Conservation (phyloP, 2,888 invertebrate species). For the Periphyllus acericola region DNA sequence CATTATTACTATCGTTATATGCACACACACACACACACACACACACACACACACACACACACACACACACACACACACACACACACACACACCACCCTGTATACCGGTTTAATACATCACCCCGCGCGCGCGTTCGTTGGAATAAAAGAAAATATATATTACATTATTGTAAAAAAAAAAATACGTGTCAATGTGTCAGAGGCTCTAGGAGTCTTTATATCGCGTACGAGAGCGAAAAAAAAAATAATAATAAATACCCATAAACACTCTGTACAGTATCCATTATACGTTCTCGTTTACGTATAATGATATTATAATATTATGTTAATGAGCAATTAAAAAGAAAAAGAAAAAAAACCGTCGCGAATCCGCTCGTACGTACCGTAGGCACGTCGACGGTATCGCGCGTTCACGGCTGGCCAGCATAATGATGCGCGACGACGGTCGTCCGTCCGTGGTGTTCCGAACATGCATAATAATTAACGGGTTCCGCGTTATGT, state of each 20-base stretch:
- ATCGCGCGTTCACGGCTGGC: neutral
- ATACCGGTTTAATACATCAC: constrained; percentile 30
- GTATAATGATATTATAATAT: neutral
- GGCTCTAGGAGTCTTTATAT: neutral
- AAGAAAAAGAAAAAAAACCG: neutral
- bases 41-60: too few relatives aligned
- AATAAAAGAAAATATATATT: neutral
- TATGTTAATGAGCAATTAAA: neutral
- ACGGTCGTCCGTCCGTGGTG: neutral
- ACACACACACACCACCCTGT: too few relatives aligned
- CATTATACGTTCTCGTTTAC: neutral
- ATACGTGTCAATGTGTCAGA: constrained; percentile 21
- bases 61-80: too few relatives aligned
- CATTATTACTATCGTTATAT: neutral
- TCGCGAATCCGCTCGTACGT: neutral
- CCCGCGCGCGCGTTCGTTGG: neutral
- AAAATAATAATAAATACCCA: too few relatives aligned
- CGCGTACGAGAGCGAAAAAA: neutral
- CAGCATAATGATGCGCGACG: neutral
- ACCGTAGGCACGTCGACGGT: neutral
- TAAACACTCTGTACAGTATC: too few relatives aligned
- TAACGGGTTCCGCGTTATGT: neutral
- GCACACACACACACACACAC: too few relatives aligned
- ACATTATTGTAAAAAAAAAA: neutral
- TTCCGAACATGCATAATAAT: neutral